Conservation (phyloP, 2,113 vertebrate genomes). For the Tursiops truncatus region DNA sequence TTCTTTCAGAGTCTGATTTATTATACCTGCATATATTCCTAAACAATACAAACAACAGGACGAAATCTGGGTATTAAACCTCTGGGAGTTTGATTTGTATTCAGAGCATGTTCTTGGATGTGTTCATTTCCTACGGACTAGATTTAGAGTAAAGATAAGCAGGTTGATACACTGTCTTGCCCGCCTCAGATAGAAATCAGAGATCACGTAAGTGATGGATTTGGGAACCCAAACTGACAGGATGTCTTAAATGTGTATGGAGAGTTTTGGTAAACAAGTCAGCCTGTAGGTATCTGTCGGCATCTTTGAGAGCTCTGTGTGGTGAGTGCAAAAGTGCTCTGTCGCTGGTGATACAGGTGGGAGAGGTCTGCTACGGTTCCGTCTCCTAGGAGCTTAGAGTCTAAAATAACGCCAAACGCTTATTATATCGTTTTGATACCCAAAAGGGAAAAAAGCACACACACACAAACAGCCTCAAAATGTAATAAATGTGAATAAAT, state of each 20-base stretch:
- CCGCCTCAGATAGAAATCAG: not conserved
- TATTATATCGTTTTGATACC: not conserved
- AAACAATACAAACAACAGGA: not conserved
- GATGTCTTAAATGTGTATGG: not conserved
- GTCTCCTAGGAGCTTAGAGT: not conserved
- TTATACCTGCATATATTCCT: not conserved
- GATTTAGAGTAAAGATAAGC: slow-evolving; percentile 54
- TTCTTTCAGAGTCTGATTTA: slow-evolving; percentile 10
- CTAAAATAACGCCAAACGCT: not conserved
- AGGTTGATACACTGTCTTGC: slow-evolving; percentile 5
- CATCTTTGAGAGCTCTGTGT: not conserved
- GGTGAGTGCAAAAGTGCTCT: not conserved
- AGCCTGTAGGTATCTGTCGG: not conserved
- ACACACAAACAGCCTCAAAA: not conserved
- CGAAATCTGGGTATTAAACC: not conserved
- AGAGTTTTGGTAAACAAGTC: slow-evolving; percentile 1
- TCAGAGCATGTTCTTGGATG: not conserved
- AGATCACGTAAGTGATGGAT: slow-evolving; percentile 44
- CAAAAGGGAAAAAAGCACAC: not conserved
- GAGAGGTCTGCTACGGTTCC: not conserved
- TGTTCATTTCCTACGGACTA: slow-evolving; percentile 37
- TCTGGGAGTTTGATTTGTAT: slow-evolving; percentile 48
- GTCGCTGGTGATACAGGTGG: not conserved
- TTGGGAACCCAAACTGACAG: slow-evolving; percentile 17
- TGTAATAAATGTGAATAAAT: not conserved